Percentiles rank a stretch among this genome's conserved stretches.
Conservation (phyloP, 2,888 invertebrate species). For the Ophion ellenae region DNA sequence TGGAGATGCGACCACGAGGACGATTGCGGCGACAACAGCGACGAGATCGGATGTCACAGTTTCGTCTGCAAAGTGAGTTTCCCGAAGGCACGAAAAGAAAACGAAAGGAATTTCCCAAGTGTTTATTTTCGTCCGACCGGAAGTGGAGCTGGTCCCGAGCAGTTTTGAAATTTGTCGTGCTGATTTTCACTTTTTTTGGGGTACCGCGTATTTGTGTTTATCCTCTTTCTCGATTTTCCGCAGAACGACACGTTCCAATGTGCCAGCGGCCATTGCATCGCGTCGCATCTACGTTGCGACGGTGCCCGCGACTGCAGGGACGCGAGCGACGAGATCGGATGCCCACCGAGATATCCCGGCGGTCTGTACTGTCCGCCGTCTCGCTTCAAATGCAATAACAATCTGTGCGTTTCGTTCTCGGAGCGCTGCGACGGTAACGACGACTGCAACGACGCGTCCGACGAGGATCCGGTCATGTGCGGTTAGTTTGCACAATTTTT, state of each 20-base stretch:
- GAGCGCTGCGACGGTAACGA: conserved; percentile 97
- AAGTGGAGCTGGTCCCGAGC: no score
- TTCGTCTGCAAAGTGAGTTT: conserved; percentile 90
- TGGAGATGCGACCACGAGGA: conserved; percentile 98
- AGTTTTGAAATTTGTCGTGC: no score
- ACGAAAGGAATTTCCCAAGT: background rate
- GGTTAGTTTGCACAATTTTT: conserved; percentile 79
- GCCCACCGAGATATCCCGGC: conserved; percentile 94
- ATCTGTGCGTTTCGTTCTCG: conserved; percentile 94
- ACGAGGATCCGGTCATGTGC: conserved; percentile 92
- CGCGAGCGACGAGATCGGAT: conserved; percentile 94
- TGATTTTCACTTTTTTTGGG: conserved; percentile 10
- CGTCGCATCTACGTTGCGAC: conserved; percentile 94
- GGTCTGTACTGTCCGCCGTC: conserved; percentile 95
- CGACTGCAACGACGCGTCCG: conserved; percentile 96
- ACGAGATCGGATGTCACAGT: conserved; percentile 93
- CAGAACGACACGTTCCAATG: conserved; percentile 95
- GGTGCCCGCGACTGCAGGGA: conserved; percentile 95
- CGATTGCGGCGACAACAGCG: conserved; percentile 97
- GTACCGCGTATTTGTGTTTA: background rate
- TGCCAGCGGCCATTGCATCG: conserved; percentile 96
- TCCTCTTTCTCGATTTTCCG: conserved; percentile 61
- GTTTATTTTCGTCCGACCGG: no score
- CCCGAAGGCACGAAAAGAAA: background rate
- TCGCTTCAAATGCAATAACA: conserved; percentile 96